Evolutionary conservation across 2,888 invertebrate genomes (phyloP).

Genomic region (Chromoteleia sp.): DNA sequence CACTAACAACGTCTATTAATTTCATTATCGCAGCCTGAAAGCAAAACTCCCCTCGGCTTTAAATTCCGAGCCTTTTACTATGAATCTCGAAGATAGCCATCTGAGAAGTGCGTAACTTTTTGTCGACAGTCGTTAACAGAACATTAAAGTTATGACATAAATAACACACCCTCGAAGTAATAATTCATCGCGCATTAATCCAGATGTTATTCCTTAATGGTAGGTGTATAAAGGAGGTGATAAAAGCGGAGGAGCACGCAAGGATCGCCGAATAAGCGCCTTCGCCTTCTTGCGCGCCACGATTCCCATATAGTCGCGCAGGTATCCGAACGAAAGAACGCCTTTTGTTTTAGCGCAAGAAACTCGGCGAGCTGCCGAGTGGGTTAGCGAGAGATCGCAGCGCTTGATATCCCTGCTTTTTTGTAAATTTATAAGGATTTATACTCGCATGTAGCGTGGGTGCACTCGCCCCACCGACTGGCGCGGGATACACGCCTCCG

Average conservation of each 20-base stretch:
- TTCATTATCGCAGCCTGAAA: slow-evolving; percentile 14
- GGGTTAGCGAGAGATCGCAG: slow-evolving; percentile 80
- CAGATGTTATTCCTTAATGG: slow-evolving; percentile 66
- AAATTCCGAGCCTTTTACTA: slow-evolving; percentile 8
- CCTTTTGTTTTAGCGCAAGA: slow-evolving; percentile 78
- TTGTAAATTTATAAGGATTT: slow-evolving; percentile 84
- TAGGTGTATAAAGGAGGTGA: slow-evolving; percentile 58
- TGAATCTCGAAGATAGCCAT: slow-evolving; percentile 25
- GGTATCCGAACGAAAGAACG: slow-evolving; percentile 69
- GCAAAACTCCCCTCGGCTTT: neutral
- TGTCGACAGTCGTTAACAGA: slow-evolving; percentile 35
- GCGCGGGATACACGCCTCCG: slow-evolving; percentile 60
- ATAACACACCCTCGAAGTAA: slow-evolving; percentile 41
- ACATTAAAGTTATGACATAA: slow-evolving; percentile 54
- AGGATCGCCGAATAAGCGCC: slow-evolving; percentile 68
- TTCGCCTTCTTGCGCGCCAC: slow-evolving; percentile 43
- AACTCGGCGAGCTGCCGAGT: slow-evolving; percentile 72
- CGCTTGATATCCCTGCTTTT: slow-evolving; percentile 80
- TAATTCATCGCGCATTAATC: slow-evolving; percentile 60
- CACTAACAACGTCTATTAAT: slow-evolving; percentile 8
- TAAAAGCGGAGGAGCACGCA: slow-evolving; percentile 63
- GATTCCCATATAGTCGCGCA: slow-evolving; percentile 65
- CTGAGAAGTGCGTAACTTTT: slow-evolving; percentile 24
- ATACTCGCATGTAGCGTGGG: slow-evolving; percentile 78
- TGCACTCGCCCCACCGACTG: slow-evolving; percentile 67